phyloP scores from a whole-genome alignment of 2,888 invertebrate species.

The Frankliniella intonsa region DNA sequence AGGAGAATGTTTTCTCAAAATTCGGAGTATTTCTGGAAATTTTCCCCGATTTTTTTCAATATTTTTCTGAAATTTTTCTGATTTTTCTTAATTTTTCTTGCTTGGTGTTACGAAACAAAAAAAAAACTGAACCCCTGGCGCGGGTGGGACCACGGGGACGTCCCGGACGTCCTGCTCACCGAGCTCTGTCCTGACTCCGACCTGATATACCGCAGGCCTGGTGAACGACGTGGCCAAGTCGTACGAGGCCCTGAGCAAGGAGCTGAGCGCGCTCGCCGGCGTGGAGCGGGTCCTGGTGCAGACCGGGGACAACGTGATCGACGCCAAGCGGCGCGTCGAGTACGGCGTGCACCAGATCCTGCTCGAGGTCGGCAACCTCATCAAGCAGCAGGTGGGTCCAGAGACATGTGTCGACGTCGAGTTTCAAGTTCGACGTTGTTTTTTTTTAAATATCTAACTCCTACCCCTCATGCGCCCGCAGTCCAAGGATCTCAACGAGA shows the following conservation, averaged over 20 bases:
- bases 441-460: not conserved
- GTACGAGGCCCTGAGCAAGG: slow-evolving; percentile 50
- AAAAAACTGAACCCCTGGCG: too few species aligned
- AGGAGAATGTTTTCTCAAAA: too few species aligned
- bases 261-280: slow-evolving; percentile 58
- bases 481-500: slow-evolving; percentile 60
- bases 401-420: too few species aligned
- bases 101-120: too few species aligned
- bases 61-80: too few species aligned
- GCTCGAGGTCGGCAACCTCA: slow-evolving; percentile 65
- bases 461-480: slow-evolving; percentile 45
- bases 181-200: not conserved
- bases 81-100: too few species aligned
- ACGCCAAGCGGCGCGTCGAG: slow-evolving; percentile 77
- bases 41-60: too few species aligned
- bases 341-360: slow-evolving; percentile 79
- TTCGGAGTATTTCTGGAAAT: too few species aligned
- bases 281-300: slow-evolving; percentile 73
- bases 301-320: slow-evolving; percentile 78
- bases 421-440: not conserved
- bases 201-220: slow-evolving; percentile 38
- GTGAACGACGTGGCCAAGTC: slow-evolving; percentile 54
- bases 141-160: too few species aligned
- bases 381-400: slow-evolving; percentile 50
- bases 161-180: too few species aligned